Evolutionary conservation across 2,113 vertebrate species (phyloP).

Genomic region (Beaufortia kweichowensis): DNA sequence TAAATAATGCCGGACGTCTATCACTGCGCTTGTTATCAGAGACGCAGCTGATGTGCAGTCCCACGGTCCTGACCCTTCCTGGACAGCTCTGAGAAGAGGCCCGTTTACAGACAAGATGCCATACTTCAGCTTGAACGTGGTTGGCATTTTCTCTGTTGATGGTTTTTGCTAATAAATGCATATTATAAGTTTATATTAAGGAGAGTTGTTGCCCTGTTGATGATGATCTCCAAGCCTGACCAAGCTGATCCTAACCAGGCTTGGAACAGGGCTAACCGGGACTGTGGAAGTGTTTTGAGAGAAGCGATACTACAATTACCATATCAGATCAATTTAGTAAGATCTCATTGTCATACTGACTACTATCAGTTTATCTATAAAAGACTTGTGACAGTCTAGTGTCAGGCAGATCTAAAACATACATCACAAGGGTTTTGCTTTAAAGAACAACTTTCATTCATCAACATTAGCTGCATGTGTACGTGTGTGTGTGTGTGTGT

Average conservation of each 20-base stretch:
- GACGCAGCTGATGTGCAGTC: slow-evolving; percentile 47
- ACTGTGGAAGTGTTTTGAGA: no score
- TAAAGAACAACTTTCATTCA: slow-evolving; percentile 28
- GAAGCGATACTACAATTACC: no score
- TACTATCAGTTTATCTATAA: not conserved
- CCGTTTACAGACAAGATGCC: slow-evolving; percentile 61
- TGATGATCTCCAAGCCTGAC: not conserved
- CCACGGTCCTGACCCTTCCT: slow-evolving; percentile 45
- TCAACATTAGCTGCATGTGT: not conserved
- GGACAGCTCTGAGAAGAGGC: slow-evolving; percentile 28
- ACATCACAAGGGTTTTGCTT: slow-evolving; percentile 29
- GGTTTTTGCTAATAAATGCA: not conserved
- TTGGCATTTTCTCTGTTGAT: not conserved
- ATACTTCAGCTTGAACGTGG: slow-evolving; percentile 8
- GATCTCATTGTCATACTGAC: no score
- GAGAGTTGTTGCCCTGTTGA: no score
- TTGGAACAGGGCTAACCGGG: no score
- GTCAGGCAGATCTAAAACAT: no score
- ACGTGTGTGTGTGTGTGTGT: slow-evolving; percentile 12
- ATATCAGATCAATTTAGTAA: no score
- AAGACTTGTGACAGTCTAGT: no score
- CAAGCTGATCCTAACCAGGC: not conserved
- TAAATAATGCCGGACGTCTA: slow-evolving; percentile 69
- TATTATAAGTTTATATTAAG: not conserved
- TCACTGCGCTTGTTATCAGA: slow-evolving; percentile 57